Evolutionary conservation across 2,113 vertebrate species (phyloP).

Genomic region (Himantopus leucocephalus): DNA sequence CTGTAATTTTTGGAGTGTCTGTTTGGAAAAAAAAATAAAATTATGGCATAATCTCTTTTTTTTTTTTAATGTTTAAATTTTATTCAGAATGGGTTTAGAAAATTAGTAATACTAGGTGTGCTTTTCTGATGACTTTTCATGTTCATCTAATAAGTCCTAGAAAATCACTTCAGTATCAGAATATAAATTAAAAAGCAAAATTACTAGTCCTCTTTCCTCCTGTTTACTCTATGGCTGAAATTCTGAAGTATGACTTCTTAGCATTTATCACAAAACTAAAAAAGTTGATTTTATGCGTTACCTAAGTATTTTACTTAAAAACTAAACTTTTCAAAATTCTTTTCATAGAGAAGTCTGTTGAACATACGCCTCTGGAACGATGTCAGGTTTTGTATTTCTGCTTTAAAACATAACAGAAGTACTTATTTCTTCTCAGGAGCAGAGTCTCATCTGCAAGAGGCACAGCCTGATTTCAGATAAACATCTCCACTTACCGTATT

Average conservation of each 20-base stretch:
- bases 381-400: neutral
- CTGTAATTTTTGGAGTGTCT: neutral
- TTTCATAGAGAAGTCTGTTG: neutral
- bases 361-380: rapidly evolving
- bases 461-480: neutral
- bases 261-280: neutral
- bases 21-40: neutral
- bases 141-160: neutral
- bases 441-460: neutral
- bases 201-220: neutral
- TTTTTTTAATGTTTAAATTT: neutral
- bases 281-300: neutral
- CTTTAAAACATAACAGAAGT: neutral
- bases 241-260: neutral
- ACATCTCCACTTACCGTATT: rapidly evolving
- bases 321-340: neutral
- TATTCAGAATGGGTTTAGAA: neutral
- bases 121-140: neutral
- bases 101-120: neutral
- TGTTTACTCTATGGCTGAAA: neutral
- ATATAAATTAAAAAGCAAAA: neutral
- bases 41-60: neutral
- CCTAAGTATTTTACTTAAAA: neutral
- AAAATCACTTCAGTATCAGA: neutral
- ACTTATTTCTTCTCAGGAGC: neutral